A percentile compares a stretch with the other conserved stretches of the same genome.
phyloP scores from a whole-genome alignment of 2,113 vertebrate species.

The Symphodus melops region DNA sequence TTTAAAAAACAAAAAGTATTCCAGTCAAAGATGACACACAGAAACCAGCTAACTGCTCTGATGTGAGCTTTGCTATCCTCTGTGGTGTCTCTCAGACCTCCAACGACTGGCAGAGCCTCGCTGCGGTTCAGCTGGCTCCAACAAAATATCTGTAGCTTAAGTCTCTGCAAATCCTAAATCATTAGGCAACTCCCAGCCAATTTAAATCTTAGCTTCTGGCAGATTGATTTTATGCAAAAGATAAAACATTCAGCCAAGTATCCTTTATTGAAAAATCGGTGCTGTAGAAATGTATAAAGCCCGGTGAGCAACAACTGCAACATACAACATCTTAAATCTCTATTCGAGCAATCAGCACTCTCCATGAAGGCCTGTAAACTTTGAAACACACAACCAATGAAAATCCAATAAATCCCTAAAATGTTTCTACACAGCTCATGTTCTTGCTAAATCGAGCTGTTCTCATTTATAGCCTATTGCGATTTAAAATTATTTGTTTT shows the following conservation, averaged over 20 bases:
- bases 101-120: slow-evolving; percentile 38
- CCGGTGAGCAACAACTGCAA: no score
- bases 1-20: neutral
- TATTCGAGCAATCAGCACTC: neutral
- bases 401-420: no score
- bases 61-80: slow-evolving; percentile 28
- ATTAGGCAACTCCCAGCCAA: slow-evolving; percentile 14
- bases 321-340: neutral
- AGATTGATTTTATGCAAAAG: slow-evolving; percentile 28
- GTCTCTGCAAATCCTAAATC: slow-evolving; percentile 31
- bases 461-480: no score
- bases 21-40: slow-evolving; percentile 27
- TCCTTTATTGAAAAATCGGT: slow-evolving; percentile 7
- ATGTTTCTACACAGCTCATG: no score
- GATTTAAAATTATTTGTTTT: no score
- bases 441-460: no score
- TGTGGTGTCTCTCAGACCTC: slow-evolving; percentile 51
- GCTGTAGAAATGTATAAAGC: no score
- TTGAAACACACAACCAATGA: no score
- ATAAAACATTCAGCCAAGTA: neutral
- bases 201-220: slow-evolving; percentile 39
- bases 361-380: neutral
- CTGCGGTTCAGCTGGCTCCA: slow-evolving; percentile 41
- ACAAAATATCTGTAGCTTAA: slow-evolving; percentile 16
- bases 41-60: slow-evolving; percentile 41